Base-by-base conservation (phyloP, 2,888 invertebrate genomes). In the Crioceris asparagi region DNA sequence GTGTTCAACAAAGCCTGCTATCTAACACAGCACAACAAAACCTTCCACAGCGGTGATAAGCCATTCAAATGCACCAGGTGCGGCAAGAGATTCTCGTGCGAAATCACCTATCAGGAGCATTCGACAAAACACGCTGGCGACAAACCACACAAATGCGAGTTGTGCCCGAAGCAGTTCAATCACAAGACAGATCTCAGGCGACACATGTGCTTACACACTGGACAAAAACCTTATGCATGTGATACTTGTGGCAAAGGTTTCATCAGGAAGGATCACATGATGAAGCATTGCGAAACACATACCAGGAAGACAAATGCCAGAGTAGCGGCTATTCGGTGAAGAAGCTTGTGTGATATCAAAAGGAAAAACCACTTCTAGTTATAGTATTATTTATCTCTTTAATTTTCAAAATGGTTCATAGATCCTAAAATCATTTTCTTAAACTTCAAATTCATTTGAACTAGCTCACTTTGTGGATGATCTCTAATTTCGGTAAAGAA, bases 191-290 rank as follows among this genome's bases (percentile, higher is more conserved):
- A 91, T 61, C 68, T 90, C 53, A 73, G 86, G 43, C 74, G 90
- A 46, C 90, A 91, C 66, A 78, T 82, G 72, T 87, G 86, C 62
- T 72, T 84, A 50, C 90, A 90, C 61, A 83, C 83, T n/a, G 86
- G 85, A 32, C 75, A 79, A 54, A 87, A 86, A 61, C 87, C 87
- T 27, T 87, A 79, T 61, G 71, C 75, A 45, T 91, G 90, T 65
- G 74, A 77, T 50, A 75, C 75, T 44, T 91, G 90, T 63, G 77
- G 79, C 43, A 90, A 90, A 64, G 85, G 87, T 34, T 91, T 91
- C 64, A 87, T 86, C 52, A 75, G 90, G 49, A 85, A 86, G 65
- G 90, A 91, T 66, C 90, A 90, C 65, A 84, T 90, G 86, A 74
- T 84, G 48, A 88, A 90, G 62, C 88, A 88, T 62, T 71, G 75